These are phyloP conservation scores for Semotilus atromaculatus DNA, from an alignment of 2,797 vertebrate genomes.

Conservation along the genomic window DNA sequence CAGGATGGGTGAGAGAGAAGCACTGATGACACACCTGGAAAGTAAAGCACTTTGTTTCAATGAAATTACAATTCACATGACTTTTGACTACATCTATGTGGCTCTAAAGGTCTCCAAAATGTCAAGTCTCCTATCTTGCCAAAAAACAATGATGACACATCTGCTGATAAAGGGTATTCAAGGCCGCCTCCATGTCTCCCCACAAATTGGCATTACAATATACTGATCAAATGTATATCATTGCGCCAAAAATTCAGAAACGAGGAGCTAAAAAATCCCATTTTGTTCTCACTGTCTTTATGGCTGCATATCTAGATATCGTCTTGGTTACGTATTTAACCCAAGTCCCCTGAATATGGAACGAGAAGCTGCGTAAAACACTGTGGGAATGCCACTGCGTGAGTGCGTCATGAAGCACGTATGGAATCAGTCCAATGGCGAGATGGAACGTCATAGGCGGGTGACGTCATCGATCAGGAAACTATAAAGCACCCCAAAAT, in stretches of 20 bases:
- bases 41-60: constrained; percentile 15
- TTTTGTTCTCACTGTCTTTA: neutral
- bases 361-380: no score
- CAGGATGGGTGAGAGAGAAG: neutral
- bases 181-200: neutral
- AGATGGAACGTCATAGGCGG: no score
- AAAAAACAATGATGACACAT: neutral
- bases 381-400: no score
- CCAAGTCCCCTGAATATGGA: no score
- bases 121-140: constrained; percentile 11
- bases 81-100: neutral
- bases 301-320: neutral
- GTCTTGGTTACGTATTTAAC: no score
- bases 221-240: constrained; percentile 1
- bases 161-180: neutral
- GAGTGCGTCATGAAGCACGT: no score
- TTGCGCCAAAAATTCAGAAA: neutral
- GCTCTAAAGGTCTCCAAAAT: neutral
- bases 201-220: neutral
- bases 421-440: no score
- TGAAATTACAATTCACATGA: neutral
- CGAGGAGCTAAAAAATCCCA: neutral
- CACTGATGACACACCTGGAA: neutral
- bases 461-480: no score
- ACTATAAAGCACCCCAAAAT: no score